Base-by-base conservation (phyloP, 2,797 vertebrate genomes). In the Falco biarmicus region DNA sequence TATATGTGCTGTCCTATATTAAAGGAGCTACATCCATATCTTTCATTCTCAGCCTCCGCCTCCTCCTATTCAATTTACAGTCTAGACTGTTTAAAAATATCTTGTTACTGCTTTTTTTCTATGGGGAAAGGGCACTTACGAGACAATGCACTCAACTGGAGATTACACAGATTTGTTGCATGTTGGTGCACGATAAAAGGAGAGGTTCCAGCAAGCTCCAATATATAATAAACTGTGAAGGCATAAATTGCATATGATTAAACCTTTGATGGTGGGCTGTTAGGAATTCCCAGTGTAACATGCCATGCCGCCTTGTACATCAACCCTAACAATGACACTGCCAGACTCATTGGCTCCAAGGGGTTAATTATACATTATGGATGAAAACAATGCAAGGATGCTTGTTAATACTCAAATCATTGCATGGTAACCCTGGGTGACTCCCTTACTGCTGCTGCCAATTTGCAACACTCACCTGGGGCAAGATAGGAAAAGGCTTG, bases 341-440 rank as follows among this genome's bases (percentile, higher is more conserved):
- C 84, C 94, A 96, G 96, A 96, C 95, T 95, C 4, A 0, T 51
- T 88, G 96, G 94, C 96, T 96, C 96, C 96, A 90, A 97, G 93
- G 96, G 93, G 96, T 97, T 97, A 97, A 97, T 97, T 96, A 96
- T 11, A 80, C 80, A 87, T 84, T 65, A 86, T 29, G 74, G 77
- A 82, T 82, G 74, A 93, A 95, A 96, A 97, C 93, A 95, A 91
- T 71, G 87, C 83, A 90, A 79, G 60, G 71, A 78, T 95, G 94
- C 94, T 94, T n/a, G 85, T 93, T 96, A 96, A 90, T 96, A 91
- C 85, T 74, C 92, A 87, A 84, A 81, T 79, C 54, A 28, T 39
- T 47, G 93, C 84, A 34, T 20, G 59, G 90, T 47, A 92, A 61
- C 83, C 89, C 74, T 47, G 92, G 53, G 77, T 90, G 92, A 95